A percentile compares a stretch with the other conserved stretches of the same genome.
These are phyloP conservation scores for Etheostoma spectabile DNA, from an alignment of 2,113 vertebrate genomes.

Conservation along the genomic window DNA sequence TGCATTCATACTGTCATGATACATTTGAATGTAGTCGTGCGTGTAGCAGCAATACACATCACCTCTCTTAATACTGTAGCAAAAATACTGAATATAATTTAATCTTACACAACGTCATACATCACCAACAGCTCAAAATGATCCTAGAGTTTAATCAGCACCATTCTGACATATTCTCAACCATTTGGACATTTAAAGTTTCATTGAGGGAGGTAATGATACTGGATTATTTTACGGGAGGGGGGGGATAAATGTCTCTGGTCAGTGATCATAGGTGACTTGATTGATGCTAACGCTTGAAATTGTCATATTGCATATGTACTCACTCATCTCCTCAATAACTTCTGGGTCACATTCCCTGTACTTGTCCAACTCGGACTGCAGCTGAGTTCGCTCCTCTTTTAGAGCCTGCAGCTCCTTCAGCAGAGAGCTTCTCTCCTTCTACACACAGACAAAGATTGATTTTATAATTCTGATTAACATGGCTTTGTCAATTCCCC, in stretches of 20 bases:
- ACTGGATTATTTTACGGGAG: background rate
- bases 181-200: background rate
- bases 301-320: background rate
- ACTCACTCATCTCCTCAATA: constrained; percentile 95
- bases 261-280: background rate
- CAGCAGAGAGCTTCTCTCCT: constrained; percentile 85
- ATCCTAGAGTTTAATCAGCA: background rate
- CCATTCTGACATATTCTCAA: background rate
- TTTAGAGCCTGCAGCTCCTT: constrained; percentile 87
- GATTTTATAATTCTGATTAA: background rate
- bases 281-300: background rate
- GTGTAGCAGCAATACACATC: background rate
- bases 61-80: background rate
- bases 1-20: background rate
- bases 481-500: background rate
- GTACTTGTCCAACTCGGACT: constrained; percentile 91
- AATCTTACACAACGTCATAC: background rate
- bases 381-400: constrained; percentile 84
- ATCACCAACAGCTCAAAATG: background rate
- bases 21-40: background rate
- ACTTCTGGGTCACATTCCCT: constrained; percentile 95
- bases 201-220: background rate
- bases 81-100: background rate
- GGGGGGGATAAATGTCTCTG: background rate
- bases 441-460: constrained; percentile 78